Percentiles rank a stretch among this genome's conserved stretches.
Conservation (phyloP, 1,140 invertebrate genomes). For the Chelonus insularis region DNA sequence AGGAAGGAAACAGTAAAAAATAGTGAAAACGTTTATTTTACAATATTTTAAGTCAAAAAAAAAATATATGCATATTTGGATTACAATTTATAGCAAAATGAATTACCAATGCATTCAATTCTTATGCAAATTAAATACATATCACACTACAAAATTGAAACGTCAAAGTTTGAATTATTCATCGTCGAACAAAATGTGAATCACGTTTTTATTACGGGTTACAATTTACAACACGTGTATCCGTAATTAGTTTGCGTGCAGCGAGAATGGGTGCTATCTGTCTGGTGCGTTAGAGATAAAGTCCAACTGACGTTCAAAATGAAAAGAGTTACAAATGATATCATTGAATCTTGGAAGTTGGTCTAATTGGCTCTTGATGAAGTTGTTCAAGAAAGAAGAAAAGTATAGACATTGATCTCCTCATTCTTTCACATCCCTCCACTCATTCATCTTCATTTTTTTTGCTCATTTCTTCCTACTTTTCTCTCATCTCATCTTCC, state of each 20-base stretch:
- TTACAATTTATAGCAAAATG: background rate
- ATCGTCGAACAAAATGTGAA: conserved; percentile 23
- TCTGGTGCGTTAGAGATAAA: background rate
- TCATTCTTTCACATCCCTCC: background rate
- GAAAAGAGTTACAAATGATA: background rate
- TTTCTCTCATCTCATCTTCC: background rate
- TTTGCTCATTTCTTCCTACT: background rate
- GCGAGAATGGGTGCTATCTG: too few relatives aligned
- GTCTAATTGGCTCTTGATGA: conserved; percentile 17
- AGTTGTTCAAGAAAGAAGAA: background rate
- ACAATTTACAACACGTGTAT: conserved; percentile 15
- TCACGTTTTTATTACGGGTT: conserved; percentile 24
- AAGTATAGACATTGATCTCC: background rate
- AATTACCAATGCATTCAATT: too few relatives aligned
- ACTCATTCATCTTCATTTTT: conserved; percentile 6
- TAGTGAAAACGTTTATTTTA: background rate
- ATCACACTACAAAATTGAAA: conserved; percentile 15
- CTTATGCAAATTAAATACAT: background rate
- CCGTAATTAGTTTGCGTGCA: conserved; percentile 10
- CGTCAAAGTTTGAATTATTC: conserved; percentile 22
- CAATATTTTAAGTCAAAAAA: background rate
- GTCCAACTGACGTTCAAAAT: background rate
- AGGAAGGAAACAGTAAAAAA: background rate
- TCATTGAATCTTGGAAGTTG: conserved; percentile 4
- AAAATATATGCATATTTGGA: background rate